Conservation (phyloP, 1,140 invertebrate species). For the Aphelinus certus region DNA sequence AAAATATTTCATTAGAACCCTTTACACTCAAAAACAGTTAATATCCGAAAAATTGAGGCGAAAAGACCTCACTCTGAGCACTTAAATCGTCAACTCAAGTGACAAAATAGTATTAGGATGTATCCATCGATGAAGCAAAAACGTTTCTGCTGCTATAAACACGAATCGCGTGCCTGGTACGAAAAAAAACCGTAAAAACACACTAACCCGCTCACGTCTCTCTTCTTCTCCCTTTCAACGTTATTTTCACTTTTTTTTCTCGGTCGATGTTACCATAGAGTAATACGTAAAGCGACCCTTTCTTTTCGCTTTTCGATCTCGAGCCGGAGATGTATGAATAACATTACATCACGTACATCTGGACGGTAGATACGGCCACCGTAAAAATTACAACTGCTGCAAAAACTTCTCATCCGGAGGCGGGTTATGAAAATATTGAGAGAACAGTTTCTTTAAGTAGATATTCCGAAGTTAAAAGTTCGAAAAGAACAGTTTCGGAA, state of each 20-base stretch:
- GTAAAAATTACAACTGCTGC: neutral
- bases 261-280: no score
- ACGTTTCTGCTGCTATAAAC: neutral
- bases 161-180: neutral
- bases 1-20: neutral
- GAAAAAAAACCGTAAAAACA: neutral
- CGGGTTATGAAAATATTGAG: no score
- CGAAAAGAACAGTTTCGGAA: no score
- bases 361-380: neutral
- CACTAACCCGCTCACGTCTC: neutral
- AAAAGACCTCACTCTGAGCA: neutral
- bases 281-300: no score
- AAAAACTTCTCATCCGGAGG: neutral
- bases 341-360: neutral
- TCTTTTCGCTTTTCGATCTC: constrained; percentile 4
- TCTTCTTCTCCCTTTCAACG: no score
- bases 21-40: constrained; percentile 14
- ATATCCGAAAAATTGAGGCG: neutral
- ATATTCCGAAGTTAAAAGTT: no score
- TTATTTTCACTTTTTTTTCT: no score
- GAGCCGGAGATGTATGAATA: neutral
- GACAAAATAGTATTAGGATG: constrained; percentile 1
- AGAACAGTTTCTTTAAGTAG: no score
- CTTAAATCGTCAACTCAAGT: neutral
- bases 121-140: neutral